phyloP scores from a whole-genome alignment of 1,140 invertebrate genomes.

The Papilio machaon region DNA sequence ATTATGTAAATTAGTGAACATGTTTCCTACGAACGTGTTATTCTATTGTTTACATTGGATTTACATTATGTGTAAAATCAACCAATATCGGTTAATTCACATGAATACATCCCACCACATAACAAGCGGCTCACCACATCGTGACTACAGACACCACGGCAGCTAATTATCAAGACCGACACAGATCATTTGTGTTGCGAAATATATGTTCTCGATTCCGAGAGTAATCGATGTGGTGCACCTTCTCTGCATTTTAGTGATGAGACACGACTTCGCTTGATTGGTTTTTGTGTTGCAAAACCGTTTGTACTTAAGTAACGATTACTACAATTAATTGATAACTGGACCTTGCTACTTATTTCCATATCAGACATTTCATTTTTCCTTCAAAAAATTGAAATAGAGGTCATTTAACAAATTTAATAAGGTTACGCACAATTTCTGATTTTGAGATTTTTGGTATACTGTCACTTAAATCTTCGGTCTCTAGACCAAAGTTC shows the following conservation, averaged over 20 bases:
- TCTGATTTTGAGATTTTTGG: too few relatives aligned
- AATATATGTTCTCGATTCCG: slow-evolving; percentile 48
- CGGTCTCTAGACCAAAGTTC: neutral
- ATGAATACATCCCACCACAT: slow-evolving; percentile 27
- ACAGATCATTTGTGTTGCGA: slow-evolving; percentile 49
- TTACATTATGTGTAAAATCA: neutral
- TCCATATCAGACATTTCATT: neutral
- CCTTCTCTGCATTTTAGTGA: slow-evolving; percentile 27
- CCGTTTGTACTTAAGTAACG: neutral
- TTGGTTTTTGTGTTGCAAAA: slow-evolving; percentile 28
- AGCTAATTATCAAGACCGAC: slow-evolving; percentile 60
- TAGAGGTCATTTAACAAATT: too few relatives aligned
- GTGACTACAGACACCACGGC: slow-evolving; percentile 58
- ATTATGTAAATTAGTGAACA: neutral
- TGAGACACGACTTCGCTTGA: slow-evolving; percentile 29
- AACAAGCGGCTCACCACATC: slow-evolving; percentile 40
- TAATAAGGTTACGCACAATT: too few relatives aligned
- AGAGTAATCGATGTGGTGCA: slow-evolving; percentile 35
- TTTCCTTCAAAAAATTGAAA: too few relatives aligned
- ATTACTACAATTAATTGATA: neutral
- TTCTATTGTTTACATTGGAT: neutral
- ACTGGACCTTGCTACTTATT: neutral
- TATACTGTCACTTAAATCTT: neutral
- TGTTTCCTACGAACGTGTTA: neutral
- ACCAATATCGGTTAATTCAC: neutral